Percentiles rank a stretch among this genome's conserved stretches.
These are phyloP conservation scores for Speoplatyrhinus poulsoni DNA, from an alignment of 2,113 vertebrate species.

Conservation along the genomic window DNA sequence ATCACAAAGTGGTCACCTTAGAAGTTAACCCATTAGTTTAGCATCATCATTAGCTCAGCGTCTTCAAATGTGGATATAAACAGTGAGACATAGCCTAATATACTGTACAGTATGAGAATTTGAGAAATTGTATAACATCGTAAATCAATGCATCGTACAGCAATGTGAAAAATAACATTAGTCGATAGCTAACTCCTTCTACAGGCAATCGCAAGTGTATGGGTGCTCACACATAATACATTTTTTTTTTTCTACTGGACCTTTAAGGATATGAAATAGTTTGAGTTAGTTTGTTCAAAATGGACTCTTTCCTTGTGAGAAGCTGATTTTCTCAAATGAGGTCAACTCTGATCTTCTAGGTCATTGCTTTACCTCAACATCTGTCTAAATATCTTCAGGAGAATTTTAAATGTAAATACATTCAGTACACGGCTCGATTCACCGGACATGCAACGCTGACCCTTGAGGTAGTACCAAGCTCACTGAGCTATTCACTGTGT, in stretches of 20 bases:
- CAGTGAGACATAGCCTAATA: too few species aligned
- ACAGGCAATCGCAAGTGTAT: not conserved
- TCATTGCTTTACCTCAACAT: conserved; percentile 44
- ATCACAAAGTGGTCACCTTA: not conserved
- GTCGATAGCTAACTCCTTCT: too few species aligned
- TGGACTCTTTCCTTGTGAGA: conserved; percentile 30
- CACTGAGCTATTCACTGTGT: conserved; percentile 64
- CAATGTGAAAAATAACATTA: too few species aligned
- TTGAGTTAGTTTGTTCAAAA: not conserved
- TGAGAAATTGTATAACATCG: too few species aligned
- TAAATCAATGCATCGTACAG: too few species aligned
- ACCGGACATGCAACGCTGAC: conserved; percentile 60
- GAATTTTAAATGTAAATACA: conserved; percentile 73
- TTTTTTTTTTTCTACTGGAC: not conserved
- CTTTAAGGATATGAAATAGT: conserved; percentile 34
- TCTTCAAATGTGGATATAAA: too few species aligned
- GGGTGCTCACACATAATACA: not conserved
- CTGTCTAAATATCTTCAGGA: conserved; percentile 53
- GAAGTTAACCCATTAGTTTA: not conserved
- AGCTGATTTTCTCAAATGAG: conserved; percentile 45
- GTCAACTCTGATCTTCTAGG: conserved; percentile 37
- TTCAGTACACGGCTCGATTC: conserved; percentile 52
- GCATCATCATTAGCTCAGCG: too few species aligned
- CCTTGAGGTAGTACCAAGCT: conserved; percentile 56
- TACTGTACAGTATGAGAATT: too few species aligned